These are phyloP conservation scores for Tachycineta bicolor DNA, from an alignment of 2,113 vertebrate species.

Conservation along the genomic window DNA sequence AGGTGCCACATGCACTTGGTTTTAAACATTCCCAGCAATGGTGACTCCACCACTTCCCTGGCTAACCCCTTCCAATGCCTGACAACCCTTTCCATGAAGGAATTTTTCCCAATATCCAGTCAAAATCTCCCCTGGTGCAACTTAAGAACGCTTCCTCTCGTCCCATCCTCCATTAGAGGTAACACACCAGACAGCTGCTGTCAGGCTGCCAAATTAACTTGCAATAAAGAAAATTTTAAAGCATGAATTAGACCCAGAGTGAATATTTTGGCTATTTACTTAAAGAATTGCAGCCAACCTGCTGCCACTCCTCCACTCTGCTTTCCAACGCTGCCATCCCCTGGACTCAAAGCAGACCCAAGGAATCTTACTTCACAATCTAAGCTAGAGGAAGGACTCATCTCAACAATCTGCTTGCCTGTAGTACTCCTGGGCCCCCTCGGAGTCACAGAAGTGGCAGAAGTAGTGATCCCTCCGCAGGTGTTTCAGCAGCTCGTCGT, in stretches of 20 bases:
- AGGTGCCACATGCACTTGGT: neutral
- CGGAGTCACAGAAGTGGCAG: constrained; percentile 96
- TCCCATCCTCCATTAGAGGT: too few relatives aligned
- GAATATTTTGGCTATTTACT: neutral
- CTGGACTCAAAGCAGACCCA: neutral
- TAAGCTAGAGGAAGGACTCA: fast-evolving
- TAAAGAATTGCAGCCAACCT: neutral
- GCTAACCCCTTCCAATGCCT: neutral
- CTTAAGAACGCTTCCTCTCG: fast-evolving
- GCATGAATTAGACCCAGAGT: neutral
- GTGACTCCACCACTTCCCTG: neutral
- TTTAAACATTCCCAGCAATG: neutral
- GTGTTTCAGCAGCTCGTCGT: constrained; percentile 95
- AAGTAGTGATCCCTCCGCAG: constrained; percentile 94
- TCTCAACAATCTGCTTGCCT: neutral
- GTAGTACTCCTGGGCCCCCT: constrained; percentile 98
- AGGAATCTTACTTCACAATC: neutral
- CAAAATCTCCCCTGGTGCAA: neutral
- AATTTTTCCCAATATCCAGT: neutral
- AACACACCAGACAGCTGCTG: neutral
- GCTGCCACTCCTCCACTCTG: neutral
- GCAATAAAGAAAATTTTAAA: neutral
- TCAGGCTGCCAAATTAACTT: neutral
- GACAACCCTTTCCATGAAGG: neutral
- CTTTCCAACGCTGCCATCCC: neutral